Evolutionary conservation across 2,797 vertebrate species (phyloP).

Genomic region (Enteromius thamalakanensis): DNA sequence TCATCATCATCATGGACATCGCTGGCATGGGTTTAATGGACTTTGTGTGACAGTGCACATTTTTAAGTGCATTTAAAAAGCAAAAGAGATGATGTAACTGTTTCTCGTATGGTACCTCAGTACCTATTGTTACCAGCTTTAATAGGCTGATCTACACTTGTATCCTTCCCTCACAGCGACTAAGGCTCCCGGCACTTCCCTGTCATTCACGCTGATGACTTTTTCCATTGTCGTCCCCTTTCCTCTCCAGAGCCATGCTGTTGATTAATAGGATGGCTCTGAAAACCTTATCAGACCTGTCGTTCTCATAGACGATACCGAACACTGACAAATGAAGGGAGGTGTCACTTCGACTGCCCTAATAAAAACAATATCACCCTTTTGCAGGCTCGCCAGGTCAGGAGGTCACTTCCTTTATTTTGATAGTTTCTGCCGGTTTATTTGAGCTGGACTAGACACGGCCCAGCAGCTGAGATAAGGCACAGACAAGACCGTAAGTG

Average conservation of each 20-base stretch:
- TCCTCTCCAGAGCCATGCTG: conserved; percentile 27
- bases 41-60: background rate
- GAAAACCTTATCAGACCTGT: conserved; percentile 41
- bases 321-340: conserved; percentile 55
- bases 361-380: conserved; percentile 70
- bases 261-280: conserved; percentile 58
- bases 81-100: background rate
- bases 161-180: background rate
- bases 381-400: conserved; percentile 67
- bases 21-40: background rate
- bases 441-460: conserved; percentile 74
- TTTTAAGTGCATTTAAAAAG: background rate
- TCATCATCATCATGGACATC: background rate
- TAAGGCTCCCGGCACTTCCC: conserved; percentile 46
- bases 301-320: conserved; percentile 47
- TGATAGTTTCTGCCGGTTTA: conserved; percentile 67
- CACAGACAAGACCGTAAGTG: conserved; percentile 67
- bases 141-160: conserved; percentile 1
- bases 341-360: conserved; percentile 62
- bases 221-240: conserved; percentile 46
- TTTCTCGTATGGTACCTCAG: background rate
- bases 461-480: conserved; percentile 68
- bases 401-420: conserved; percentile 78
- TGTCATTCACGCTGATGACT: conserved; percentile 42
- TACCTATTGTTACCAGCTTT: conserved; percentile 40